phyloP scores from a whole-genome alignment of 2,797 vertebrate genomes.

The Chaenodraco wilsoni region DNA sequence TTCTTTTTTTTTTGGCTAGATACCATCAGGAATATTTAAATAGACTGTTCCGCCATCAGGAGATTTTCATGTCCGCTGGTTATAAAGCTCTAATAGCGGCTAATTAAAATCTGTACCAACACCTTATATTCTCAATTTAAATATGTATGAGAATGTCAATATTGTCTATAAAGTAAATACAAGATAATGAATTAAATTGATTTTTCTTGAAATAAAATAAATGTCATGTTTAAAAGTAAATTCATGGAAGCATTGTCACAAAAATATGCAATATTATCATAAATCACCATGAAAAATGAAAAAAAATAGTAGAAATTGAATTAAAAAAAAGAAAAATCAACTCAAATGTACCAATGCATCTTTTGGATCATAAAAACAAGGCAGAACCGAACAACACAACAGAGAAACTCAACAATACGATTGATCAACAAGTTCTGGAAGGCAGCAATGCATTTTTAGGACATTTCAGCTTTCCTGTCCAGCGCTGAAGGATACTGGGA shows the following conservation, averaged over 20 bases:
- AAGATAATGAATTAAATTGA: no score
- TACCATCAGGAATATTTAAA: constrained; percentile 50
- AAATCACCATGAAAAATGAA: background rate
- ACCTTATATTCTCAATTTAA: background rate
- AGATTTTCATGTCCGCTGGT: constrained; percentile 10
- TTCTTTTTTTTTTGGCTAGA: constrained; percentile 12
- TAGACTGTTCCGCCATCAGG: constrained; percentile 39
- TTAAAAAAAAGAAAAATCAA: background rate
- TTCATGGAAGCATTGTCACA: background rate
- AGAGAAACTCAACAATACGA: constrained; percentile 25
- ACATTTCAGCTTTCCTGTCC: constrained; percentile 58
- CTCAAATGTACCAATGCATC: background rate
- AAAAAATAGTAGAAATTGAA: constrained; percentile 1
- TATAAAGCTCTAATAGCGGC: background rate
- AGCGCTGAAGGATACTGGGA: constrained; percentile 47
- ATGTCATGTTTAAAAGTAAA: background rate
- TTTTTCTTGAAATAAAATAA: no score
- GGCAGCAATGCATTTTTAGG: constrained; percentile 57
- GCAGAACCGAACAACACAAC: constrained; percentile 16
- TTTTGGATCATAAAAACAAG: constrained; percentile 21
- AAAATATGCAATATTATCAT: background rate
- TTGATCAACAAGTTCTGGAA: constrained; percentile 54
- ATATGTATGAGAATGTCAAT: background rate
- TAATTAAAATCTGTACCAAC: constrained; percentile 5
- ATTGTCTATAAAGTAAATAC: no score